Percentiles rank a stretch among this genome's conserved stretches.
Evolutionary conservation across 2,888 invertebrate genomes (phyloP).

Genomic region (Lycocerus yunnanus): DNA sequence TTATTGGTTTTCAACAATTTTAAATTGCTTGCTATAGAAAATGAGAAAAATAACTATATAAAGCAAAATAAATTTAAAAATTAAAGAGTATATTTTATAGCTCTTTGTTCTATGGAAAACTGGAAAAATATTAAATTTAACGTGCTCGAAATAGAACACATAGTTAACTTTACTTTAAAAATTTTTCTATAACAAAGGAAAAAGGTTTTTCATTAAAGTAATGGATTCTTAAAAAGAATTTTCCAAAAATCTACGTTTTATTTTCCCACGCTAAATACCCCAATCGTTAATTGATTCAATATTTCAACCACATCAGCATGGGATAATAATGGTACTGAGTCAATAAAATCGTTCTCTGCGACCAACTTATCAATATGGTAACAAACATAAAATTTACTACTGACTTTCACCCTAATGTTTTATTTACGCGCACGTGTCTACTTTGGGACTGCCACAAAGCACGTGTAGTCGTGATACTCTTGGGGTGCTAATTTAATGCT

Average conservation of each 20-base stretch:
- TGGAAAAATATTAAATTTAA: neutral
- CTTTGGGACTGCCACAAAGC: neutral
- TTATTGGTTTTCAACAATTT: conserved; percentile 30
- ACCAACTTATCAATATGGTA: neutral
- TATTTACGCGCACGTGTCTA: neutral
- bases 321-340: neutral
- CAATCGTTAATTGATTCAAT: neutral
- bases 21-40: conserved; percentile 27
- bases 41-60: conserved; percentile 30
- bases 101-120: neutral
- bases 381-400: neutral
- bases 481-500: neutral
- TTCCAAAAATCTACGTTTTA: neutral
- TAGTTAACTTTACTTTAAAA: neutral
- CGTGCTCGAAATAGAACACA: neutral
- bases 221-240: neutral
- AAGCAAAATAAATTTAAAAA: conserved; percentile 31
- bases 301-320: neutral
- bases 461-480: neutral
- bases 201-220: neutral
- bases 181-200: neutral
- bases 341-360: neutral
- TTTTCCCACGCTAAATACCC: neutral
- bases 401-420: neutral
- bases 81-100: neutral